These are phyloP conservation scores for Amyelois transitella DNA, from an alignment of 1,140 invertebrate species.

Conservation along the genomic window DNA sequence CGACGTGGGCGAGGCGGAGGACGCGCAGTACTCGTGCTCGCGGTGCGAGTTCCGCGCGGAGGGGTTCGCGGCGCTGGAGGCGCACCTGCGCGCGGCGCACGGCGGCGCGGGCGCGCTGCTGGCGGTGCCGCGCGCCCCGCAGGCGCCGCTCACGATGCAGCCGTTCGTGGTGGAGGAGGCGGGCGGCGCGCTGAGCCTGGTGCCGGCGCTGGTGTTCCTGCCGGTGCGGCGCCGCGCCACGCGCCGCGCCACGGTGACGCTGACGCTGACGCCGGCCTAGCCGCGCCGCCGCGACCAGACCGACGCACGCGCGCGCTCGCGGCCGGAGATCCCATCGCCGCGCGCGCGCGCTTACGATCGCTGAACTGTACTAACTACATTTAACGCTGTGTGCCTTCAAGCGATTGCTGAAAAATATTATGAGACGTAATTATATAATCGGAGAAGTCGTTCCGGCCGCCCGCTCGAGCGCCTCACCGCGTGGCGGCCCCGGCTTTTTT, in stretches of 20 bases:
- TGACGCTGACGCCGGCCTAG: constrained; percentile 92
- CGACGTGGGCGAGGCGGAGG: constrained; percentile 27
- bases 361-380: constrained; percentile 66
- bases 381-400: constrained; percentile 73
- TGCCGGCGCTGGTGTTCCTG: constrained; percentile 92
- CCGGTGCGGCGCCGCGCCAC: constrained; percentile 90
- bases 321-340: constrained; percentile 38
- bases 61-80: constrained; percentile 78
- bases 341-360: constrained; percentile 40
- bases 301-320: constrained; percentile 26
- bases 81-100: constrained; percentile 79
- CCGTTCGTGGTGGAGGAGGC: constrained; percentile 87
- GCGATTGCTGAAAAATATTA: constrained; percentile 65
- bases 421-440: constrained; percentile 61
- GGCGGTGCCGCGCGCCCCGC: constrained; percentile 79
- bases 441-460: constrained; percentile 54
- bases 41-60: constrained; percentile 80
- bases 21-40: constrained; percentile 76
- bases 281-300: constrained; percentile 13
- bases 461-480: constrained; percentile 49
- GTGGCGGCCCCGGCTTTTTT: constrained; percentile 49
- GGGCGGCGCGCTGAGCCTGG: constrained; percentile 77
- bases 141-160: constrained; percentile 84
- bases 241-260: constrained; percentile 88
- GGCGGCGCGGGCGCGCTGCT: constrained; percentile 78